Evolutionary conservation across 2,888 invertebrate species (phyloP).

Genomic region (Dorcus parallelipipedus): DNA sequence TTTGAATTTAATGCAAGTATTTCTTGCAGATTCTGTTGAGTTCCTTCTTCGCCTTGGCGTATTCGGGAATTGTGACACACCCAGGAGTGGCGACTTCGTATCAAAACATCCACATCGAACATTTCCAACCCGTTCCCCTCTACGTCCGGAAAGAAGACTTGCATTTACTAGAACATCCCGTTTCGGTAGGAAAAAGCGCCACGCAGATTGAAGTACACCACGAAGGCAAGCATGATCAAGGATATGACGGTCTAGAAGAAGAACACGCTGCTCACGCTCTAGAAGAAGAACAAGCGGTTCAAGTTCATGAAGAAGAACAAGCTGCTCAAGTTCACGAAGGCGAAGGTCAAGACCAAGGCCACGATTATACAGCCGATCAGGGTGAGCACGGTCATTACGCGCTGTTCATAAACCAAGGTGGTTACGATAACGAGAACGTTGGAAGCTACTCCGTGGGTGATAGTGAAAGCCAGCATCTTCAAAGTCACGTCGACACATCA

Average conservation of each 20-base stretch:
- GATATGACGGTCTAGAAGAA: conserved; percentile 24
- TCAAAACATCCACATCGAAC: conserved; percentile 67
- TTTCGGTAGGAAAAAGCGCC: conserved; percentile 57
- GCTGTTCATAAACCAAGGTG: neutral
- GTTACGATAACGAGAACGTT: neutral
- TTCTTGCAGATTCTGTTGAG: neutral
- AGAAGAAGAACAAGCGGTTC: neutral
- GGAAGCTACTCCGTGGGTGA: neutral
- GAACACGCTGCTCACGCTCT: neutral
- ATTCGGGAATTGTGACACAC: neutral
- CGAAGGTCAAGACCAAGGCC: neutral
- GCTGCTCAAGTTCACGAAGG: neutral
- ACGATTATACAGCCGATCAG: neutral
- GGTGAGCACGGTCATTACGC: neutral
- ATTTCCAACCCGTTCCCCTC: conserved; percentile 67
- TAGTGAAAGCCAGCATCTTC: neutral
- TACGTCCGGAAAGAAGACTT: conserved; percentile 66
- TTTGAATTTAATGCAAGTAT: no score
- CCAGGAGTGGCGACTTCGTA: conserved; percentile 57
- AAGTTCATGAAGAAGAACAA: neutral
- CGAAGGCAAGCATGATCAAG: conserved; percentile 35
- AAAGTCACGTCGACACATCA: neutral
- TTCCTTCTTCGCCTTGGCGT: neutral
- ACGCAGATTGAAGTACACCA: conserved; percentile 35
- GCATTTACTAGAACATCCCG: conserved; percentile 61